A percentile compares a stretch with the other conserved stretches of the same genome.
phyloP scores from a whole-genome alignment of 1,140 invertebrate genomes.

The Sarcophaga peregrina region DNA sequence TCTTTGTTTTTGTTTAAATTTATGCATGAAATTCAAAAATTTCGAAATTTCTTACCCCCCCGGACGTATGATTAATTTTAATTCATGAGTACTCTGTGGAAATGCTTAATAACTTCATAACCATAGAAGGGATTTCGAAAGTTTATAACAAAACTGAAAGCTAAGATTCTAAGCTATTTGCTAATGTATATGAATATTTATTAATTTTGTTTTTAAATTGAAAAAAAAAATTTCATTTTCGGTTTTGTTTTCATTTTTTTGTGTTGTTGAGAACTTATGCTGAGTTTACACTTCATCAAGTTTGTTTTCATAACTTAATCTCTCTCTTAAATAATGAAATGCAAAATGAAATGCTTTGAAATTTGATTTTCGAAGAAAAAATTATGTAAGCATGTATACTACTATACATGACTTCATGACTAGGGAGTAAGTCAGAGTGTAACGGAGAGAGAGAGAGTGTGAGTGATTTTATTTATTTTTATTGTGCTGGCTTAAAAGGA shows the following conservation, averaged over 20 bases:
- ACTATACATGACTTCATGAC: too few relatives aligned
- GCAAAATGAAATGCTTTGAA: too few relatives aligned
- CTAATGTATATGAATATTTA: not conserved
- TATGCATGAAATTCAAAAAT: too few relatives aligned
- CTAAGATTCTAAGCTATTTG: not conserved
- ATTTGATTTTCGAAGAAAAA: too few relatives aligned
- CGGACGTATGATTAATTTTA: not conserved
- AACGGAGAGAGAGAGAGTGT: too few relatives aligned
- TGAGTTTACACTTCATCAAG: conserved; percentile 24
- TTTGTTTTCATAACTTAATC: conserved; percentile 22
- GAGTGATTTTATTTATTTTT: too few relatives aligned
- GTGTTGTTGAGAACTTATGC: not conserved
- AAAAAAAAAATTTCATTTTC: not conserved
- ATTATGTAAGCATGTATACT: too few relatives aligned
- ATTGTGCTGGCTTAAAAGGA: too few relatives aligned
- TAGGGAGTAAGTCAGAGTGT: too few relatives aligned
- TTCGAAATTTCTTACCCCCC: too few relatives aligned
- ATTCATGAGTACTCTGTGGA: not conserved
- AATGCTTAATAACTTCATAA: not conserved
- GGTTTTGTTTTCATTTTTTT: not conserved
- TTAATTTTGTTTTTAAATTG: not conserved
- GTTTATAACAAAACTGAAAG: not conserved
- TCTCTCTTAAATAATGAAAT: not conserved
- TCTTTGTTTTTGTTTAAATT: too few relatives aligned
- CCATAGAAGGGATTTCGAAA: not conserved